Percentiles rank a stretch among this genome's conserved stretches.
Evolutionary conservation across 2,888 invertebrate species (phyloP).

Genomic region (Drosophila tripunctata): DNA sequence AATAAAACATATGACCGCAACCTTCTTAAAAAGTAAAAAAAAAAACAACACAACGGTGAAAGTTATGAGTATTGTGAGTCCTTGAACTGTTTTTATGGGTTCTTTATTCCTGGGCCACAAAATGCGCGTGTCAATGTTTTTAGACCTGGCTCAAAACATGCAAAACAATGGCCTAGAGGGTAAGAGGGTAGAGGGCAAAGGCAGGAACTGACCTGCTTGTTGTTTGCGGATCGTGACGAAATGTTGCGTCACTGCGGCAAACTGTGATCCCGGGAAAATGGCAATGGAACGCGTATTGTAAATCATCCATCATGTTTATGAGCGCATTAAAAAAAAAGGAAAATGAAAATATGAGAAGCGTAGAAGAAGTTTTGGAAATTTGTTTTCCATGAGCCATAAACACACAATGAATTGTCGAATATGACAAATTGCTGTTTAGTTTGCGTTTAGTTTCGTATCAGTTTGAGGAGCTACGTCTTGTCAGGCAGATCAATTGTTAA

Average conservation of each 20-base stretch:
- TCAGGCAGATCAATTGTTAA: too few species aligned
- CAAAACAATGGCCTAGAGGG: constrained; percentile 49
- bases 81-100: constrained; percentile 74
- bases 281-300: constrained; percentile 22
- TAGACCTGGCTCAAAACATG: constrained; percentile 17
- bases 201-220: constrained; percentile 38
- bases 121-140: constrained; percentile 62
- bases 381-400: constrained; percentile 13
- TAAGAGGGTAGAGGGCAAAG: not conserved
- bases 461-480: not conserved
- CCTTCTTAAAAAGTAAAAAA: constrained; percentile 38
- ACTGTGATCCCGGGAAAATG: constrained; percentile 58
- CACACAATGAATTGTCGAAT: too few species aligned
- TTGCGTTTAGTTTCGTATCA: not conserved
- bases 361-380: constrained; percentile 28
- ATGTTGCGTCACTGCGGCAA: constrained; percentile 63
- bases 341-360: too few species aligned
- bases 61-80: constrained; percentile 58
- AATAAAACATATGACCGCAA: constrained; percentile 64
- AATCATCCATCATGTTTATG: constrained; percentile 48
- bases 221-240: constrained; percentile 46
- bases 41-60: constrained; percentile 54
- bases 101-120: constrained; percentile 58
- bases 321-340: constrained; percentile 35
- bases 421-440: constrained; percentile 12